phyloP scores from a whole-genome alignment of 2,888 invertebrate genomes.

The Gortyna flavago region DNA sequence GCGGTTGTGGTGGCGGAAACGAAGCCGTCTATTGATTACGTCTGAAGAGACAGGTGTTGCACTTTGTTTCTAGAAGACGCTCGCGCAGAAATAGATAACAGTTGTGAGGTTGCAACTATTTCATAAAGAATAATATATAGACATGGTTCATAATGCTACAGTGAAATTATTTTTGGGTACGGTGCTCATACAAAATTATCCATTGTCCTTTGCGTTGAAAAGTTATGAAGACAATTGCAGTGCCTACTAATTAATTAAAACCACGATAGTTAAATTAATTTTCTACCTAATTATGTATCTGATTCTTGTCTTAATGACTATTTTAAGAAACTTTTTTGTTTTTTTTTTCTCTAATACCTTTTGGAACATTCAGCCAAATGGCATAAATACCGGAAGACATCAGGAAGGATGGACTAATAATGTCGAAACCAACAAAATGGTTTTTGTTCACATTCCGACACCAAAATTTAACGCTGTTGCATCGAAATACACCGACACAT shows the following conservation, averaged over 20 bases:
- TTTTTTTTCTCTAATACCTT: constrained; percentile 17
- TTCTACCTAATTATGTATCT: not conserved
- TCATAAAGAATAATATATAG: not conserved
- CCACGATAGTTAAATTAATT: not conserved
- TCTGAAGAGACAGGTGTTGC: constrained; percentile 84
- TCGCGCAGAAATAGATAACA: constrained; percentile 49
- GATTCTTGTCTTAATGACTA: not conserved
- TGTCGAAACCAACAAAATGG: constrained; percentile 57
- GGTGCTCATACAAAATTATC: not conserved
- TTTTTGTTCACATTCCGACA: constrained; percentile 65
- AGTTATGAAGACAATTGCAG: not conserved
- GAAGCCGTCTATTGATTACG: constrained; percentile 84
- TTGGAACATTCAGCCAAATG: constrained; percentile 52
- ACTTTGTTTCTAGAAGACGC: constrained; percentile 50
- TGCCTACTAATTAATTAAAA: not conserved
- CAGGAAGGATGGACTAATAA: constrained; percentile 66
- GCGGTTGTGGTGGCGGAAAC: constrained; percentile 79
- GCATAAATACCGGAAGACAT: constrained; percentile 66
- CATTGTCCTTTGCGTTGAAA: not conserved
- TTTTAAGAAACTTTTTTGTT: not conserved
- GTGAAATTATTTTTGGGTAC: not conserved
- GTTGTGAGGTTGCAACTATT: constrained; percentile 18
- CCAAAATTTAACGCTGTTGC: constrained; percentile 59
- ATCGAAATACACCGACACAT: constrained; percentile 42
- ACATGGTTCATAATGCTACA: not conserved